Conservation (phyloP, 30 jellyfish, hydroid and myxozoan genomes). For the Clytia hemisphaerica region DNA sequence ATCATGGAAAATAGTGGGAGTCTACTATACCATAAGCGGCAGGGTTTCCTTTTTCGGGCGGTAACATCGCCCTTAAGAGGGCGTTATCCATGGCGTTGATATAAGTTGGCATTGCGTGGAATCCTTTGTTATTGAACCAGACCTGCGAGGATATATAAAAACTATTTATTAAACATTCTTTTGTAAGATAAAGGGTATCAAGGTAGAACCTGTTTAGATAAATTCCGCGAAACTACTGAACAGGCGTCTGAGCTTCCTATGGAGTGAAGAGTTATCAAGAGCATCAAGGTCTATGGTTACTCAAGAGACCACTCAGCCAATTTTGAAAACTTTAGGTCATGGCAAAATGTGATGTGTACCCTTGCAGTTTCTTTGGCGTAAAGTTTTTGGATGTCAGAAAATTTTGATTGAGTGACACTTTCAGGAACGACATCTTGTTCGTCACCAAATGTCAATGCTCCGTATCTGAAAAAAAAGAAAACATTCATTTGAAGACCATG, state of each 20-base stretch:
- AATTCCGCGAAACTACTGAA: no score
- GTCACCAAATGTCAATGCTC: conserved; percentile 83
- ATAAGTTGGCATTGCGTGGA: conserved; percentile 84
- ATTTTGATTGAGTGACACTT: conserved; percentile 33
- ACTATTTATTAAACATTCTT: no score
- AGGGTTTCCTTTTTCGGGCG: conserved; percentile 64
- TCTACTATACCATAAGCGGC: conserved; percentile 74
- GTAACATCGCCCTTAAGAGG: conserved; percentile 56
- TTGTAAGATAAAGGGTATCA: no score
- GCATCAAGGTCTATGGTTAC: no score
- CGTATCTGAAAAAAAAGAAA: conserved; percentile 52
- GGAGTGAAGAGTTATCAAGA: no score
- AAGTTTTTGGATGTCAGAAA: conserved; percentile 51
- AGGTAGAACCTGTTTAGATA: no score
- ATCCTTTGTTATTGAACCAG: conserved; percentile 84
- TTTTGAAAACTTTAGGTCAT: no score
- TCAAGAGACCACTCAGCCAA: no score
- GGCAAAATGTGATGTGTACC: conserved; percentile 30
- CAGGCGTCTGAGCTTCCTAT: no score
- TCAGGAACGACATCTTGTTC: conserved; percentile 55
- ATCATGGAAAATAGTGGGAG: background rate
- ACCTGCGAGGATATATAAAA: no score
- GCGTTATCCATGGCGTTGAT: conserved; percentile 72
- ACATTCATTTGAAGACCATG: no score
- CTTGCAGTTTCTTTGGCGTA: conserved; percentile 69